These are phyloP conservation scores for Podarcis siculus DNA, from an alignment of 2,797 vertebrate genomes.

Conservation along the genomic window DNA sequence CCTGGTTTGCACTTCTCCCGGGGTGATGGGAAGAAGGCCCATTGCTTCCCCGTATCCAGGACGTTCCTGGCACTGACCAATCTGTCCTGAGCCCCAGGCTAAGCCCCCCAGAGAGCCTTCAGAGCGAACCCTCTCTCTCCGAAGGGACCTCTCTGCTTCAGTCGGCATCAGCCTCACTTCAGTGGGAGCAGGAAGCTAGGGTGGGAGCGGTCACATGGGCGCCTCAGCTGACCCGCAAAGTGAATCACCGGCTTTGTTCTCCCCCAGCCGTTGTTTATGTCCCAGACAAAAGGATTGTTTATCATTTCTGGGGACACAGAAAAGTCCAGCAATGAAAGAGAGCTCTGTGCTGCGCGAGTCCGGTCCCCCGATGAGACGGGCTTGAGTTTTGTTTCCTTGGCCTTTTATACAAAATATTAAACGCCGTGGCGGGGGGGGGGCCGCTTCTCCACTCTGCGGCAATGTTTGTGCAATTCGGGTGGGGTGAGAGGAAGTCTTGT, in stretches of 20 bases:
- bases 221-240: constrained; percentile 29
- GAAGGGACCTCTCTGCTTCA: too few species aligned
- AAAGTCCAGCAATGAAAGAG: constrained; percentile 47
- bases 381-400: constrained; percentile 5
- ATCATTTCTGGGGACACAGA: constrained; percentile 24
- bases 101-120: background rate
- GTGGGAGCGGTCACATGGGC: constrained; percentile 21
- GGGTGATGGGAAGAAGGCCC: background rate
- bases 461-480: background rate
- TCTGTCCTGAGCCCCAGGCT: background rate
- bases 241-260: constrained; percentile 57
- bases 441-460: background rate
- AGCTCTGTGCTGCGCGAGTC: constrained; percentile 2
- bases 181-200: background rate
- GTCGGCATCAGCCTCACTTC: background rate
- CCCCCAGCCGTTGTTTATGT: constrained; percentile 43
- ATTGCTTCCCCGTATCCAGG: background rate
- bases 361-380: background rate
- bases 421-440: too few species aligned
- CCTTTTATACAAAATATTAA: background rate
- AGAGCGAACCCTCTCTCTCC: background rate
- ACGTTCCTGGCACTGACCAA: background rate
- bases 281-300: constrained; percentile 56
- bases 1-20: background rate
- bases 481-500: background rate